Conservation (phyloP, 2,113 vertebrate genomes). For the Labeo catla region DNA sequence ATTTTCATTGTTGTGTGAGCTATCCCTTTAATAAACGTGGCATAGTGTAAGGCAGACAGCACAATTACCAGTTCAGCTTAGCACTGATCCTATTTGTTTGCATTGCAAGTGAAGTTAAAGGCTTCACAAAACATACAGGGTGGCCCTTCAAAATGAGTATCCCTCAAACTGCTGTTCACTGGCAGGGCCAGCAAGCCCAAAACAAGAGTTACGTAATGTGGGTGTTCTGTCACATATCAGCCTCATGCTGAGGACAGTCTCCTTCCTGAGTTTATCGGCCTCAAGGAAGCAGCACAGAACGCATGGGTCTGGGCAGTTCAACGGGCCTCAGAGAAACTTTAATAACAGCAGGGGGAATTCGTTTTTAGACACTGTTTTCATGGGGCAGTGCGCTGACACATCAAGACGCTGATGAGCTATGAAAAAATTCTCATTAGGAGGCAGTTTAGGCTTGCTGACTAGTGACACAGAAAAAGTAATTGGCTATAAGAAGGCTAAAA, state of each 20-base stretch:
- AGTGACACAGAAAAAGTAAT: not conserved
- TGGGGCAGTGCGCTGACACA: not conserved
- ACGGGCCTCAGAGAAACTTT: not conserved
- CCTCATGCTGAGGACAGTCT: conserved; percentile 73
- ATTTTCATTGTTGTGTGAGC: not conserved
- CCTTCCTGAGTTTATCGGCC: conserved; percentile 70
- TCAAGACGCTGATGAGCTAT: conserved; percentile 1
- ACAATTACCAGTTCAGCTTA: not conserved
- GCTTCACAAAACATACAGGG: conserved; percentile 30
- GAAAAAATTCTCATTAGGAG: not conserved
- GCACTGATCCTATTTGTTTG: not conserved
- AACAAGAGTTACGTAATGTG: conserved; percentile 64
- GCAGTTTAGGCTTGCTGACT: conserved; percentile 8
- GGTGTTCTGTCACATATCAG: conserved; percentile 64
- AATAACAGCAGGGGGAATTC: not conserved
- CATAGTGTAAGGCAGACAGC: not conserved
- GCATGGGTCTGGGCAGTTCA: not conserved
- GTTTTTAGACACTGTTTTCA: not conserved
- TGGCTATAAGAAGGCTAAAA: not conserved
- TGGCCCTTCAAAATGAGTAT: conserved; percentile 65
- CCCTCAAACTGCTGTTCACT: conserved; percentile 67
- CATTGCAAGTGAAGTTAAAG: not conserved
- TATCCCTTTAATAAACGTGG: not conserved
- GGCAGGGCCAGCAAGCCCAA: conserved; percentile 58
- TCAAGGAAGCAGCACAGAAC: conserved; percentile 10